Conservation (phyloP, 2,113 vertebrate genomes). For the Lagopus muta region DNA sequence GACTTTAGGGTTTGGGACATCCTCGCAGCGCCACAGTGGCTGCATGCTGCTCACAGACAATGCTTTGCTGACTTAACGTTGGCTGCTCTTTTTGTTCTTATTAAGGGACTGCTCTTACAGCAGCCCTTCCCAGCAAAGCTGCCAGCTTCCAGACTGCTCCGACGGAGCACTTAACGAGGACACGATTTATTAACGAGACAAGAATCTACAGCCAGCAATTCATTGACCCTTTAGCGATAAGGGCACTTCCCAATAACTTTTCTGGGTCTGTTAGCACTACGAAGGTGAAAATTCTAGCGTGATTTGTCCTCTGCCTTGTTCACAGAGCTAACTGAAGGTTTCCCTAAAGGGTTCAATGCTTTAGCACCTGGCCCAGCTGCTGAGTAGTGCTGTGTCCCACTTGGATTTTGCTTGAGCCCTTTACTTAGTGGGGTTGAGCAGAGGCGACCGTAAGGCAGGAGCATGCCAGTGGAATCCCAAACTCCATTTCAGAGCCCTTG, state of each 20-base stretch:
- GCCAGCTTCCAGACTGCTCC: neutral
- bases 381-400: neutral
- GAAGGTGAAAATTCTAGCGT: neutral
- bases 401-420: slow-evolving; percentile 41
- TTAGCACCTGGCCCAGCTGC: slow-evolving; percentile 37
- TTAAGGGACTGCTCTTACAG: neutral
- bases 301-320: neutral
- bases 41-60: slow-evolving; percentile 25
- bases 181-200: neutral
- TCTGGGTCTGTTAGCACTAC: neutral
- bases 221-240: neutral
- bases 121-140: too few relatives aligned
- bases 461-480: slow-evolving; percentile 27
- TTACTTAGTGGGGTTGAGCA: slow-evolving; percentile 31
- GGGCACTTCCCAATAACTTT: neutral
- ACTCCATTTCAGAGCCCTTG: slow-evolving; percentile 69
- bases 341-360: neutral
- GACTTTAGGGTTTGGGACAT: slow-evolving; percentile 29
- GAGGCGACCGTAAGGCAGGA: slow-evolving; percentile 30
- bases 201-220: neutral
- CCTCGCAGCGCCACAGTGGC: slow-evolving; percentile 4
- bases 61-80: slow-evolving; percentile 23
- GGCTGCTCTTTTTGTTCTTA: slow-evolving; percentile 16
- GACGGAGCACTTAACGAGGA: neutral
- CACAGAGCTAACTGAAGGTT: neutral